phyloP scores from a whole-genome alignment of 2,113 vertebrate species.

The Nibea coibor region DNA sequence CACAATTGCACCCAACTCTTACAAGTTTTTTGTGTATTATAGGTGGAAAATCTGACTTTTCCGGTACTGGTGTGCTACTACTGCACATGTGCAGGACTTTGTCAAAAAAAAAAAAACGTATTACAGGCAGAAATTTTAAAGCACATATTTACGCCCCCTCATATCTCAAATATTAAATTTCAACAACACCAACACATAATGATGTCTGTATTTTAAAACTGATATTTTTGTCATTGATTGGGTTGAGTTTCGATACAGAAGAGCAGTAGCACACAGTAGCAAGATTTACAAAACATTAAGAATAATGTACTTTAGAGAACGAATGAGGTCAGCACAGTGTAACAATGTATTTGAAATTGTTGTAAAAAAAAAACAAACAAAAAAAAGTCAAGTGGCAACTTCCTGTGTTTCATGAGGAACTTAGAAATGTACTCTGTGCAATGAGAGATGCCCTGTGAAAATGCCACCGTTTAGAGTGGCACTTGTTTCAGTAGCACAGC shows the following conservation, averaged over 20 bases:
- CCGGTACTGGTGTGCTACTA: slow-evolving; percentile 32
- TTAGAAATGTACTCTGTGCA: slow-evolving; percentile 57
- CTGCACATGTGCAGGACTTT: slow-evolving; percentile 38
- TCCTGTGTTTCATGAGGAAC: slow-evolving; percentile 58
- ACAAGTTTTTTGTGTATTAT: slow-evolving; percentile 43
- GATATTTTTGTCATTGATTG: slow-evolving; percentile 28
- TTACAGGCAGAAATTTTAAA: slow-evolving; percentile 32
- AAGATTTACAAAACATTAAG: slow-evolving; percentile 46
- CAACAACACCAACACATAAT: slow-evolving; percentile 8
- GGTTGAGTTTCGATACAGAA: slow-evolving; percentile 10
- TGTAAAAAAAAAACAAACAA: slow-evolving; percentile 19
- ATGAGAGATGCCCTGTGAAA: slow-evolving; percentile 58
- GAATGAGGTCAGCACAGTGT: slow-evolving; percentile 40
- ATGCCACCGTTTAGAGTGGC: slow-evolving; percentile 69
- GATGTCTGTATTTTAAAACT: slow-evolving; percentile 21
- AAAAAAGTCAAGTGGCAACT: slow-evolving; percentile 31
- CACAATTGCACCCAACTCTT: slow-evolving; percentile 65
- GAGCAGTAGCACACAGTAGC: slow-evolving; percentile 66
- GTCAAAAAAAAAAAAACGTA: slow-evolving; percentile 15
- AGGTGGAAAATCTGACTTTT: slow-evolving; percentile 45
- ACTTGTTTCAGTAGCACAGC: slow-evolving; percentile 78
- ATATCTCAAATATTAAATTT: slow-evolving; percentile 27
- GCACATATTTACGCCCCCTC: slow-evolving; percentile 36
- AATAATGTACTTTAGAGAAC: slow-evolving; percentile 29
- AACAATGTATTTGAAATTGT: slow-evolving; percentile 43